phyloP scores from a whole-genome alignment of 2,797 vertebrate species.

The Orientallactaga sibirica region DNA sequence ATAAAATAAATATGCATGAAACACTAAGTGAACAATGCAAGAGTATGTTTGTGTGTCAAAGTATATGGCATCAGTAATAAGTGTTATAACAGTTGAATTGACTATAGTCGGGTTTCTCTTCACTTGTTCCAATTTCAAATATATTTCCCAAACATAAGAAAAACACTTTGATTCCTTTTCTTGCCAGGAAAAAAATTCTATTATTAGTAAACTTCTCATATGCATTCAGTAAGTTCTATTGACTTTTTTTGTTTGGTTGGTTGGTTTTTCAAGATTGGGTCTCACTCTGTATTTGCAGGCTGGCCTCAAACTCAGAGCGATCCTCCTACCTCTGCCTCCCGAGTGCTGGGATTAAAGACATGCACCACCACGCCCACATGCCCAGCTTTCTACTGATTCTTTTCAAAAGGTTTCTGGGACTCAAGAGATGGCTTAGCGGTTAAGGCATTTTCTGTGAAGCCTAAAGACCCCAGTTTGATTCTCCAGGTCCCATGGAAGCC shows the following conservation, averaged over 20 bases:
- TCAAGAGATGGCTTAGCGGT: too few relatives aligned
- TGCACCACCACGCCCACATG: too few relatives aligned
- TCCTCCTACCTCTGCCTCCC: too few relatives aligned
- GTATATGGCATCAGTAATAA: neutral
- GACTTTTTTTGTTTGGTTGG: neutral
- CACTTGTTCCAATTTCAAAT: constrained; percentile 6
- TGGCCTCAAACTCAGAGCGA: too few relatives aligned
- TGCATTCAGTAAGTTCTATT: constrained; percentile 14
- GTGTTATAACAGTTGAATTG: neutral
- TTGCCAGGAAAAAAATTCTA: neutral
- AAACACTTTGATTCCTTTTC: neutral
- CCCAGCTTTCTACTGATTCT: neutral
- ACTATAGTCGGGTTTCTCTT: neutral
- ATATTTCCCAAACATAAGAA: neutral
- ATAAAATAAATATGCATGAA: constrained; percentile 24
- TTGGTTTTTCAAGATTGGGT: too few relatives aligned
- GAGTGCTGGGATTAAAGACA: too few relatives aligned
- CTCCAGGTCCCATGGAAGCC: too few relatives aligned
- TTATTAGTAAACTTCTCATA: neutral
- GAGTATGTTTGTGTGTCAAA: neutral
- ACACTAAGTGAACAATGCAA: neutral
- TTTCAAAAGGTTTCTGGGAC: neutral
- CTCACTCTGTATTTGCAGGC: too few relatives aligned
- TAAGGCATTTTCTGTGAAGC: too few relatives aligned
- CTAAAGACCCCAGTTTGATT: too few relatives aligned